Base-by-base conservation (phyloP, 23 tunicate species). In the Clavelina lepadiformis region DNA sequence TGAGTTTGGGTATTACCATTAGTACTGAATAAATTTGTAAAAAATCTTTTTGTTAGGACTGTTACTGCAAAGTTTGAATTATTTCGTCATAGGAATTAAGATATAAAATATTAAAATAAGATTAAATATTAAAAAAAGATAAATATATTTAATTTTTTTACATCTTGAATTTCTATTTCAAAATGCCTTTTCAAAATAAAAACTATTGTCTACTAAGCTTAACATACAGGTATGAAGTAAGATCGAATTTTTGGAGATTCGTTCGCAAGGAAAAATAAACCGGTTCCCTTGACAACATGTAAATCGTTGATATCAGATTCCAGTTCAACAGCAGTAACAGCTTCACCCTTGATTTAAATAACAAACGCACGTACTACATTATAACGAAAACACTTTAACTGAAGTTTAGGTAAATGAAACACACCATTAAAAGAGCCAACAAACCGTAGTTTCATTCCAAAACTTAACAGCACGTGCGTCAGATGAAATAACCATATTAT, bases 271-370 rank as follows among this genome's bases (percentile, higher is more conserved):
- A 91, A 82, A 23, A 91, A 46, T 22, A 91, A 54, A 6, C 98
- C 98, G 5, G 82, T 46, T 38, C 78, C 71, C 11, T 83, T 57
- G 13, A 77, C 75, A 19, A 82, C 22, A 61, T 65, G 69, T 69
- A 83, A 28, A 62, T 79, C 61, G 52, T 82, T 82, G 45, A 91
- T 91, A 61, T 68, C 71, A 1, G 77, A 33, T 47, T 72, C 74
- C 61, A 86, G 57, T 70, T 89, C 91, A 7, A 89, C 68, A 0
- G 98, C 98, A 33, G 98, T 89, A 0, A 81, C 82, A 5, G 98
- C 71, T 64, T 73, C 58, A 31, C 98, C 96, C 91, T 82, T 60
- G 0, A 31, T 8, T 19, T 54, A 19, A 13, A 20, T 54, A 22
- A 19, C 19, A 54, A n/a, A 54, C 7, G 60, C 60, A 13, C 8